Evolutionary conservation across 1,140 invertebrate genomes (phyloP).

Genomic region (Physella acuta): DNA sequence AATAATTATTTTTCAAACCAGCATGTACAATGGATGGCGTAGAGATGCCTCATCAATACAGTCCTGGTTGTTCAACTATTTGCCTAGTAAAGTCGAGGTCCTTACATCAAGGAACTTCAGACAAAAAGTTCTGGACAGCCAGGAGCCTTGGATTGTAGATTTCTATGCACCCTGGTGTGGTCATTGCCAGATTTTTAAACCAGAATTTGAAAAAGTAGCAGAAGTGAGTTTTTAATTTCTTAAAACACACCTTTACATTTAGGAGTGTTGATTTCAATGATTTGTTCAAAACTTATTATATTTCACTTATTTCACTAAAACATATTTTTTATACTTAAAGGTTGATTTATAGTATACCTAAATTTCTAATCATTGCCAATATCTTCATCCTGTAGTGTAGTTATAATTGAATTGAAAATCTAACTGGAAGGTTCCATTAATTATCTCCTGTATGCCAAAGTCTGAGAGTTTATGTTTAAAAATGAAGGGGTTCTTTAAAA

Average conservation of each 20-base stretch:
- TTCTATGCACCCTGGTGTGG: slow-evolving; percentile 79
- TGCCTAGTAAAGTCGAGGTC: slow-evolving; percentile 62
- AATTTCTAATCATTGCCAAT: too few species aligned
- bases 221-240: slow-evolving; percentile 66
- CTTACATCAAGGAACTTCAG: slow-evolving; percentile 43
- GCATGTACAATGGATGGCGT: slow-evolving; percentile 67
- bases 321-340: too few species aligned
- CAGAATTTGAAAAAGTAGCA: slow-evolving; percentile 70
- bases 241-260: too few species aligned
- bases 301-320: too few species aligned
- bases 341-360: too few species aligned
- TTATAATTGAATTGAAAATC: too few species aligned
- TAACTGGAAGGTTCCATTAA: not conserved
- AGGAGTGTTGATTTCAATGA: too few species aligned
- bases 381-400: too few species aligned
- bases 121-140: slow-evolving; percentile 58
- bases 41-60: slow-evolving; percentile 66
- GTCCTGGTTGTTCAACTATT: slow-evolving; percentile 67
- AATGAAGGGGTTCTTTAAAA: too few species aligned
- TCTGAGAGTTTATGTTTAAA: too few species aligned
- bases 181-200: slow-evolving; percentile 72
- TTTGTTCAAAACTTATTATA: too few species aligned
- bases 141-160: slow-evolving; percentile 69
- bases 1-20: slow-evolving; percentile 42
- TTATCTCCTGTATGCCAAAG: not conserved